Evolutionary conservation across 2,797 vertebrate genomes (phyloP).

Genomic region (Galagoides demidoff): DNA sequence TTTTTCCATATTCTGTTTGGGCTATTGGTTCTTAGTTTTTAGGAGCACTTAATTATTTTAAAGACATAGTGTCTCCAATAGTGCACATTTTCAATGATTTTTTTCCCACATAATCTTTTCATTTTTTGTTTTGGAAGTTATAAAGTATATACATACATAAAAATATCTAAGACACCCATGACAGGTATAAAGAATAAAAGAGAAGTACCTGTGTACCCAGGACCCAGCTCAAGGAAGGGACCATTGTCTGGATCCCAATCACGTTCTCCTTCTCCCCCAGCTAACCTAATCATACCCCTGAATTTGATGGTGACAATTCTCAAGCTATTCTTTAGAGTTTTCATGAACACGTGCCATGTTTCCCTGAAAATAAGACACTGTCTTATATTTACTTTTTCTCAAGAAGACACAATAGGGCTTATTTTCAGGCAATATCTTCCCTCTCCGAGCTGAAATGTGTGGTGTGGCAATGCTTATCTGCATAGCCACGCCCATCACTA

Average conservation of each 20-base stretch:
- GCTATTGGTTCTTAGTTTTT: neutral
- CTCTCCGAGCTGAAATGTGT: too few relatives aligned
- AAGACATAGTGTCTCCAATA: neutral
- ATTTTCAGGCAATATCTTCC: too few relatives aligned
- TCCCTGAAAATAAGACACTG: too few relatives aligned
- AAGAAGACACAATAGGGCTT: too few relatives aligned
- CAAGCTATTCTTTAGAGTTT: neutral
- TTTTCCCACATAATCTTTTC: neutral
- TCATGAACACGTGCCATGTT: too few relatives aligned
- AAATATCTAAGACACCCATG: neutral
- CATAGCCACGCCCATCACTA: too few relatives aligned
- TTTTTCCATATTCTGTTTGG: neutral
- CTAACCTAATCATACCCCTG: neutral
- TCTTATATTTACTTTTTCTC: too few relatives aligned
- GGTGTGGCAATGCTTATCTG: too few relatives aligned
- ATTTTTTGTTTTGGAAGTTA: neutral
- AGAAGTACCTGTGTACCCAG: neutral
- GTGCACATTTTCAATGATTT: neutral
- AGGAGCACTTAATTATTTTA: neutral
- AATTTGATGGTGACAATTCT: neutral
- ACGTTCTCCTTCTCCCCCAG: accelerated
- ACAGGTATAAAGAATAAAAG: neutral
- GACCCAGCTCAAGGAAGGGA: neutral
- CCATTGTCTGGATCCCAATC: accelerated
- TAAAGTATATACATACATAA: neutral